Evolutionary conservation across 2,797 vertebrate genomes (phyloP).

Genomic region (Periophthalmus magnuspinnatus): DNA sequence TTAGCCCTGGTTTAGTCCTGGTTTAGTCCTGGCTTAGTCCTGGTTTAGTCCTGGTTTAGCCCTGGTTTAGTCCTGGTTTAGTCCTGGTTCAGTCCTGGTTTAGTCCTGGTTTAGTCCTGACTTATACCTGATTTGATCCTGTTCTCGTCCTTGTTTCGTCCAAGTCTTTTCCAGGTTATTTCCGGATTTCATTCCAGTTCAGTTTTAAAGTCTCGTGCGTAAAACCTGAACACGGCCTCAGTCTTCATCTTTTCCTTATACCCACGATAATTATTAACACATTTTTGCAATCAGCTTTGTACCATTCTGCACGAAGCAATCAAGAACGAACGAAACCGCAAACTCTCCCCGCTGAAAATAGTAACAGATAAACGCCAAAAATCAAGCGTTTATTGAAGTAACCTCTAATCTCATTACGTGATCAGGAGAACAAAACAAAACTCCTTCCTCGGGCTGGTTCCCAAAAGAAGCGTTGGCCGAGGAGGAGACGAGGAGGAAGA

Average conservation of each 20-base stretch:
- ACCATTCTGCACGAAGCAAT: constrained; percentile 50
- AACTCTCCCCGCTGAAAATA: constrained; percentile 47
- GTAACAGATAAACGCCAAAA: constrained; percentile 31
- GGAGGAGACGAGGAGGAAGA: constrained; percentile 29
- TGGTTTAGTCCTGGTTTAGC: no score
- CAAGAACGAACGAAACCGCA: constrained; percentile 45
- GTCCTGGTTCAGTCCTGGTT: no score
- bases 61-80: no score
- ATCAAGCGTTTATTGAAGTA: constrained; percentile 36
- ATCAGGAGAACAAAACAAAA: constrained; percentile 35
- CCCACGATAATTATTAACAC: constrained; percentile 54
- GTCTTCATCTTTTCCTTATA: constrained; percentile 43
- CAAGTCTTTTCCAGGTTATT: no score
- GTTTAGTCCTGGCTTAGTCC: no score
- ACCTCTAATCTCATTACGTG: constrained; percentile 54
- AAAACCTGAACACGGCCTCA: neutral
- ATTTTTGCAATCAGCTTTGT: constrained; percentile 48
- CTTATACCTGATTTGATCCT: no score
- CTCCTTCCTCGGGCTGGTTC: constrained; percentile 37
- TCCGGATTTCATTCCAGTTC: neutral
- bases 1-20: no score
- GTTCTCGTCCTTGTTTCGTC: no score
- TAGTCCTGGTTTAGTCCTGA: no score
- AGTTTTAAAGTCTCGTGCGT: neutral
- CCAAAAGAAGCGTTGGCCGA: constrained; percentile 40